Base-by-base conservation (phyloP, 1,140 invertebrate species). In the Rhynchophorus ferrugineus region DNA sequence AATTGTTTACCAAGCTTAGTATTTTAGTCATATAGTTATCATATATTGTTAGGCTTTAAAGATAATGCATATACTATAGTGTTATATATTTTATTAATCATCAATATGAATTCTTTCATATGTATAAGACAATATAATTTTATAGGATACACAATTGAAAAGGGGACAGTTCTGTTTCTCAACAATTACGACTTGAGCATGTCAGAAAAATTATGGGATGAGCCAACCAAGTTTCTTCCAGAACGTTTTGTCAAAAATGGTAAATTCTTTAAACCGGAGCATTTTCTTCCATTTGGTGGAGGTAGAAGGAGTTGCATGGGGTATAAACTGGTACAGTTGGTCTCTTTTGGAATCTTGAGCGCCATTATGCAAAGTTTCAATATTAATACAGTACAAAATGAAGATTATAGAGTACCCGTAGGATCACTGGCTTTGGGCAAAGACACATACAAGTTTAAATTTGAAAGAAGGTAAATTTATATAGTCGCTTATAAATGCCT, bases 291-390 rank as follows among this genome's bases (percentile, higher is more conserved):
- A 0, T 94, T 93, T 69, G 86, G 87, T 49, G 86, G 86, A 16
- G 86, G 90, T 0, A 81, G 86, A 51, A 73, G 91, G n/a, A 87
- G 87, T 0, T 95, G 91, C 65, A 83, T 95, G 62, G 91, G 91
- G 1, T 89, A 91, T 68, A 89, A 85, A 52, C 71, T 95, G 54
- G 85, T 90, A 0, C 81, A 83, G 14, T 78, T 84, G n/a, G 75
- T 89, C 59, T 78, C 79, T 44, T 87, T 90, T 66, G 74, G 84
- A 0, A 77, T 81, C 38, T 65, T 91, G 19, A 80, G 82, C 0
- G 83, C 80, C 29, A 69, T 92, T 3, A 62, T 91, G 35, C 83
- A 88, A 57, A 76, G 81, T 48, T 91, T 82, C 62, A 78, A 82
- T 21, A 72, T 92, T 6, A 61, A 66, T 1, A 73, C 80, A 3